Evolutionary conservation across 2,888 invertebrate species (phyloP).

Genomic region (Meteorus cinctellus): DNA sequence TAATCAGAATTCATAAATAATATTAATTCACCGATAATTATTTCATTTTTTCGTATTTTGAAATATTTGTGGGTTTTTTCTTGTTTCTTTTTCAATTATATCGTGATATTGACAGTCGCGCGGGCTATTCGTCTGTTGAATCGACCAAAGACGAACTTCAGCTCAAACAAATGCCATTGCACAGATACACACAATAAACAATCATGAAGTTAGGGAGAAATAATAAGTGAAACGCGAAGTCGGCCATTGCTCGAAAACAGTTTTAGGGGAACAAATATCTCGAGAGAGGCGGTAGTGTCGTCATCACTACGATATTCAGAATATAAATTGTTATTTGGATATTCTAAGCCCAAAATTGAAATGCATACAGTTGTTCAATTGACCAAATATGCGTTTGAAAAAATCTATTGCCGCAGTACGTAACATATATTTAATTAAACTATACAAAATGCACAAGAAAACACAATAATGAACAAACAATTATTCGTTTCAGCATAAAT

Average conservation of each 20-base stretch:
- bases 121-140: slow-evolving; percentile 44
- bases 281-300: slow-evolving; percentile 18
- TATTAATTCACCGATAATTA: slow-evolving; percentile 1
- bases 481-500: background rate
- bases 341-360: background rate
- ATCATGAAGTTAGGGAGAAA: slow-evolving; percentile 71
- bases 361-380: background rate
- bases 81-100: slow-evolving; percentile 29
- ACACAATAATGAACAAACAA: too few relatives aligned
- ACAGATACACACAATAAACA: slow-evolving; percentile 39
- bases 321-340: background rate
- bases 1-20: background rate
- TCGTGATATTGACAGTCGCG: background rate
- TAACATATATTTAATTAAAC: background rate
- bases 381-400: slow-evolving; percentile 2
- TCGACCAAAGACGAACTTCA: slow-evolving; percentile 69
- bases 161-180: slow-evolving; percentile 70
- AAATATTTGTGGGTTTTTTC: background rate
- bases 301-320: slow-evolving; percentile 18
- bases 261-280: background rate
- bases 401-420: background rate
- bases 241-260: slow-evolving; percentile 44
- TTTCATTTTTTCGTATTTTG: slow-evolving; percentile 12
- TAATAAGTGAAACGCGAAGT: slow-evolving; percentile 49
- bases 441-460: background rate